These are phyloP conservation scores for Spialia ferax DNA, from an alignment of 2,888 invertebrate genomes.

Conservation along the genomic window DNA sequence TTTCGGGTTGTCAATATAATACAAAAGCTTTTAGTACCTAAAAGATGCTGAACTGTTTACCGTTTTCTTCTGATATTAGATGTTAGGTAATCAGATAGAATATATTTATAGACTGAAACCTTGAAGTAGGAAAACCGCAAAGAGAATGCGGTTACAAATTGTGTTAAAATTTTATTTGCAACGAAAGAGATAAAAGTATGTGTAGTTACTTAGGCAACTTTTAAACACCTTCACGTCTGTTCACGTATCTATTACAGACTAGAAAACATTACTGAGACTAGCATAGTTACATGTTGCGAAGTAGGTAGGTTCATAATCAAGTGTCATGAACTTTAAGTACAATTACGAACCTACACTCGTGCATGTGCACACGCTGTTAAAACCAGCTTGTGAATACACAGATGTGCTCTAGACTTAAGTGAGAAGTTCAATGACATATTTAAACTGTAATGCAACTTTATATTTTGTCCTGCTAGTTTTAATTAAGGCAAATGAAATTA, in stretches of 20 bases:
- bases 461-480: not conserved
- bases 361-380: slow-evolving; percentile 11
- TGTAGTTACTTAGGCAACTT: not conserved
- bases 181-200: not conserved
- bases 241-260: not conserved
- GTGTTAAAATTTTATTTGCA: not conserved
- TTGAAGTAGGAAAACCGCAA: not conserved
- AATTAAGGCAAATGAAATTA: not conserved
- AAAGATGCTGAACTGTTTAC: too few species aligned
- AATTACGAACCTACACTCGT: not conserved
- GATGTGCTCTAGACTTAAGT: slow-evolving; percentile 11
- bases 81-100: too few species aligned
- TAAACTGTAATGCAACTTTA: not conserved
- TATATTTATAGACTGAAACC: too few species aligned
- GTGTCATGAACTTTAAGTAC: slow-evolving; percentile 10
- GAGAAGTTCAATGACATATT: slow-evolving; percentile 20
- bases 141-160: not conserved
- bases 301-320: not conserved
- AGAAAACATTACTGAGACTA: not conserved
- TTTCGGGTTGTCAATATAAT: too few species aligned
- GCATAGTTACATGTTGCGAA: slow-evolving; percentile 7
- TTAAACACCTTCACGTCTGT: not conserved
- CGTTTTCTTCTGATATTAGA: too few species aligned
- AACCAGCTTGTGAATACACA: slow-evolving; percentile 6
- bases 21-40: too few species aligned